Evolutionary conservation across 2,113 vertebrate genomes (phyloP), one percentile per base, ranked within the genome.

Genomic region (Hydrochoerus hydrochaeris): DNA sequence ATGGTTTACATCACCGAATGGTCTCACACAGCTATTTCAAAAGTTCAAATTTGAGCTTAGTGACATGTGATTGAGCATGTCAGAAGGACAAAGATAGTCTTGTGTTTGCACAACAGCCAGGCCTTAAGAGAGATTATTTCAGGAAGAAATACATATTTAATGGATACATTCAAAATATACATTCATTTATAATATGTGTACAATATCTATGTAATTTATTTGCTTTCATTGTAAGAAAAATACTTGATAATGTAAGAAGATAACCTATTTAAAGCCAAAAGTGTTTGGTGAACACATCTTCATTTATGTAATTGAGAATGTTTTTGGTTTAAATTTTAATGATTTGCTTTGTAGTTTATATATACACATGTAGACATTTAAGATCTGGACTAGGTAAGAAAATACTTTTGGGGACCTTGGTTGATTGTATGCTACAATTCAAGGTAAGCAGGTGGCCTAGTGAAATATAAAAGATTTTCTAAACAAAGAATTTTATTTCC

Each of bases 401-500:
- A 90, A 82, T 83, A 28, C 91, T 89, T 60, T 91, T 78, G 10
- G 88, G 46, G 97, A 82, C 85, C 90, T 96, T 65, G 85, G 91
- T 96, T 98, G 98, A 98, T 92, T 49, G 88, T 75, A 49, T 97
- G 97, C 97, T 96, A 96, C 96, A 86, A 91, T 98, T 95, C 67
- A 96, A 98, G 98, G 96, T 89, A 93, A 96, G 98, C 98, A 99
- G 98, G 98, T 98, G 98, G 98, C 97, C 89, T 96, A 77, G 83
- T 57, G 97, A 98, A 88, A 86, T 95, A 98, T 83, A 95, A 98
- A 99, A 97, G 98, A 92, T 87, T 95, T 83, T 14, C 97, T 92
- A 97, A 98, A 98, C 98, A 98, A 98, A 98, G 98, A 95, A 85
- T 93, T 98, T 97, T 98, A 91, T 98, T 98, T 98, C 95, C 97